phyloP scores from a whole-genome alignment of 2,888 invertebrate genomes.

The Ecliptopera silaceata region DNA sequence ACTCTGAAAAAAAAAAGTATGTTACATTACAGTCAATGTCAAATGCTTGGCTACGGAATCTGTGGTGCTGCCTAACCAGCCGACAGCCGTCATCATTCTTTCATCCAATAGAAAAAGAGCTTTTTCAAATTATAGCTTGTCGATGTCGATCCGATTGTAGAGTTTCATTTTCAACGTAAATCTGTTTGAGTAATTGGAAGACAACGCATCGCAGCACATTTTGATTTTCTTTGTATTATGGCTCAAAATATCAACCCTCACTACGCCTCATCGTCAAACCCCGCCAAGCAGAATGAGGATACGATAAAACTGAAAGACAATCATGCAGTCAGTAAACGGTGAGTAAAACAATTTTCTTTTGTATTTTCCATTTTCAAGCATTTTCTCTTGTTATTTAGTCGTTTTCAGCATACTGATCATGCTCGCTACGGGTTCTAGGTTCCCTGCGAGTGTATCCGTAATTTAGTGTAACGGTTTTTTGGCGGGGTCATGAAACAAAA shows the following conservation, averaged over 20 bases:
- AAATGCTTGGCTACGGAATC: no score
- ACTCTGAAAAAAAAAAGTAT: no score
- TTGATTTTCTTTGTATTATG: constrained; percentile 81
- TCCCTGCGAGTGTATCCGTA: not conserved
- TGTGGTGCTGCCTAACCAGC: constrained; percentile 5
- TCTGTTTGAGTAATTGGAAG: constrained; percentile 43
- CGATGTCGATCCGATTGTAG: constrained; percentile 45
- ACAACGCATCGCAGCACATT: constrained; percentile 48
- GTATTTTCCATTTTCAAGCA: not conserved
- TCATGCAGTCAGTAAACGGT: constrained; percentile 96
- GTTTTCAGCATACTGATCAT: not conserved
- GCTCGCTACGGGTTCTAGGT: not conserved
- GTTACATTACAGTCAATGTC: no score
- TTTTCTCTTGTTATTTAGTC: not conserved
- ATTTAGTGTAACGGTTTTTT: constrained; percentile 18
- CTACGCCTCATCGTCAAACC: constrained; percentile 87
- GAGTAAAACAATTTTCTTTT: constrained; percentile 51
- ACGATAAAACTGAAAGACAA: constrained; percentile 90
- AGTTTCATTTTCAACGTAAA: constrained; percentile 65
- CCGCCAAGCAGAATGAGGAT: constrained; percentile 91
- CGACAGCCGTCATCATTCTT: constrained; percentile 42
- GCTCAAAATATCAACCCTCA: constrained; percentile 95
- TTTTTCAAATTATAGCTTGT: constrained; percentile 70
- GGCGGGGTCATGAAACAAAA: constrained; percentile 2
- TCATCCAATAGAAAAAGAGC: constrained; percentile 77